Percentiles rank a stretch among this genome's conserved stretches.
phyloP scores from a whole-genome alignment of 2,888 invertebrate genomes.

The Machimus rusticus region DNA sequence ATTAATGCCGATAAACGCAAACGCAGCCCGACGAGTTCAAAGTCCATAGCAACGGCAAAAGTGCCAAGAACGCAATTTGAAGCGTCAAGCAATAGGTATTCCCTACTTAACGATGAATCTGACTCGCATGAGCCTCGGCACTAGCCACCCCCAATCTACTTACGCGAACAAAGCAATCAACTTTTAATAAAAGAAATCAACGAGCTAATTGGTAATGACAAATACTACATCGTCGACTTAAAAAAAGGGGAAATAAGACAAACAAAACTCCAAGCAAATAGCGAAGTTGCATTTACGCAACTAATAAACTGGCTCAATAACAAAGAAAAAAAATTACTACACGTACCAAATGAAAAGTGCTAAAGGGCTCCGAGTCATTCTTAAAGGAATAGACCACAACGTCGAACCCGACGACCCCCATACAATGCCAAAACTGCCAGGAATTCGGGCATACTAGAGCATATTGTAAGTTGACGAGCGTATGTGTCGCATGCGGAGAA shows the following conservation, averaged over 20 bases:
- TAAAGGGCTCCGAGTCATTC: neutral
- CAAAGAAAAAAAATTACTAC: neutral
- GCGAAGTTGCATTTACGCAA: neutral
- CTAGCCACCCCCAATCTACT: too few relatives aligned
- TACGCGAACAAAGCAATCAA: too few relatives aligned
- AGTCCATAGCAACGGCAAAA: too few relatives aligned
- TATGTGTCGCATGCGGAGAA: neutral
- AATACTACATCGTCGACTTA: neutral
- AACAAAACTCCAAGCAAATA: neutral
- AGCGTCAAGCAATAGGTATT: too few relatives aligned
- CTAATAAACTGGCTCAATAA: neutral
- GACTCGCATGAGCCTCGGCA: too few relatives aligned
- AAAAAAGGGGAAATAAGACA: neutral
- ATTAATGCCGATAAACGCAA: too few relatives aligned
- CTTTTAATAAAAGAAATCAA: too few relatives aligned
- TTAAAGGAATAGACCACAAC: neutral
- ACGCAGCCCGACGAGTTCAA: too few relatives aligned
- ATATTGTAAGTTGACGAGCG: neutral
- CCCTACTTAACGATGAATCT: too few relatives aligned
- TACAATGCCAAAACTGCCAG: constrained; percentile 2
- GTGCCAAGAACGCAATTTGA: too few relatives aligned
- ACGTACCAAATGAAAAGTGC: constrained; percentile 17
- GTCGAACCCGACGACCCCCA: neutral
- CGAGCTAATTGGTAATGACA: neutral
- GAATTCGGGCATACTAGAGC: neutral